A percentile compares a stretch with the other conserved stretches of the same genome.
These are phyloP conservation scores for Pteropus rufus DNA, from an alignment of 2,797 vertebrate genomes.

Conservation along the genomic window DNA sequence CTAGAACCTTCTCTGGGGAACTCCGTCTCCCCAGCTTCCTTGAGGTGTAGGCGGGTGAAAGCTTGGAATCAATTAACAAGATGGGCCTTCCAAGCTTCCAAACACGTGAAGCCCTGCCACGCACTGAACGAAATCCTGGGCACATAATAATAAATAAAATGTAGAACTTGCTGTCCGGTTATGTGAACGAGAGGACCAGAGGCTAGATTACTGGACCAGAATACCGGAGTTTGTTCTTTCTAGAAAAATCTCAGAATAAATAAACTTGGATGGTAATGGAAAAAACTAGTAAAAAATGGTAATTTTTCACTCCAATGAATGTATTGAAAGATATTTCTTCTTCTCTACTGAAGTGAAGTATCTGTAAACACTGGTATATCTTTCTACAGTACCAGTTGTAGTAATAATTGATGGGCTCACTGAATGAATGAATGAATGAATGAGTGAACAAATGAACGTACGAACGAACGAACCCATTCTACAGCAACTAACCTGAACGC, in stretches of 20 bases:
- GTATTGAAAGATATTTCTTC: neutral
- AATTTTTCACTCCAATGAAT: neutral
- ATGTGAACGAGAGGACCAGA: neutral
- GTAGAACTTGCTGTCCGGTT: neutral
- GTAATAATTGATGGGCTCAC: no score
- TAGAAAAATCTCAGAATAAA: neutral
- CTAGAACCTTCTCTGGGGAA: neutral
- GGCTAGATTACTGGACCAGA: neutral
- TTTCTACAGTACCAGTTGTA: neutral
- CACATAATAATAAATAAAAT: neutral
- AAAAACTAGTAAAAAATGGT: neutral
- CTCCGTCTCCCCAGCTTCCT: neutral
- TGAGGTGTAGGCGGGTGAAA: neutral
- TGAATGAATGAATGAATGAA: neutral
- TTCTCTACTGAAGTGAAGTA: neutral
- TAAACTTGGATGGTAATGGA: neutral
- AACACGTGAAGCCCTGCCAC: neutral
- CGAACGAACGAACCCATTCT: fast-evolving
- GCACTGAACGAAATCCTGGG: neutral
- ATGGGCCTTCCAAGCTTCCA: neutral
- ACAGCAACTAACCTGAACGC: no score
- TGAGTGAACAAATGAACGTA: no score
- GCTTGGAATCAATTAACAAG: neutral
- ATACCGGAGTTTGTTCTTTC: neutral
- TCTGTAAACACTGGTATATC: neutral